Base-by-base conservation (phyloP, 2,888 invertebrate species). In the Chrysomela aeneicollis region DNA sequence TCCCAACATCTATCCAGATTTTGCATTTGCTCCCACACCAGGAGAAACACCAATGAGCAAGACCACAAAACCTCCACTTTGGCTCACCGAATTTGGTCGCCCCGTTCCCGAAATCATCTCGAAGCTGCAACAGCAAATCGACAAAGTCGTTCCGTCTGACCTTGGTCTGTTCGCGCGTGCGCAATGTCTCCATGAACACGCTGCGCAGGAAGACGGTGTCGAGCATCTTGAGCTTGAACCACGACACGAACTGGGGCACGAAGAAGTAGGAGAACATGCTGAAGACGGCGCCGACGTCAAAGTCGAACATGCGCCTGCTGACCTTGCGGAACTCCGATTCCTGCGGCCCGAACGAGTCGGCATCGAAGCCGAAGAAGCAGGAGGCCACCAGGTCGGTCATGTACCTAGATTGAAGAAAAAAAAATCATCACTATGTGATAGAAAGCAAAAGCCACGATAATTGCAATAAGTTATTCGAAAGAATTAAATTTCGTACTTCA, bases 371-470 rank as follows among this genome's bases (percentile, higher is more conserved):
- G 73, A 85, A 85, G 21, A 83, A 84, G 62, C 84, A 83, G 1
- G 82, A 78, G 2, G 84, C 82, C 42, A 85, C 84, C 0, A 84
- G 81, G 69, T 85, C 84, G 12, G 84, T 83, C 35, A 84, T 82
- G 67, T 80, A 84, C 53, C 81, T 81, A n/a, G n/a, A n/a, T n/a
- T n/a, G n/a, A n/a, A n/a, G n/a, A n/a, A n/a, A n/a, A n/a, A n/a
- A n/a, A n/a, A n/a, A n/a, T n/a, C n/a, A n/a, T n/a, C n/a, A n/a
- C n/a, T n/a, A n/a, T n/a, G n/a, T n/a, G n/a, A n/a, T n/a, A n/a
- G n/a, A n/a, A n/a, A n/a, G n/a, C n/a, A n/a, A n/a, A n/a, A n/a
- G n/a, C n/a, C n/a, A n/a, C n/a, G n/a, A n/a, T n/a, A n/a, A n/a
- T n/a, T n/a, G n/a, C n/a, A n/a, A n/a, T n/a, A n/a, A n/a, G n/a